Percentiles rank a stretch among this genome's conserved stretches.
phyloP scores from a whole-genome alignment of 2,113 vertebrate species.

The Albula goreensis region DNA sequence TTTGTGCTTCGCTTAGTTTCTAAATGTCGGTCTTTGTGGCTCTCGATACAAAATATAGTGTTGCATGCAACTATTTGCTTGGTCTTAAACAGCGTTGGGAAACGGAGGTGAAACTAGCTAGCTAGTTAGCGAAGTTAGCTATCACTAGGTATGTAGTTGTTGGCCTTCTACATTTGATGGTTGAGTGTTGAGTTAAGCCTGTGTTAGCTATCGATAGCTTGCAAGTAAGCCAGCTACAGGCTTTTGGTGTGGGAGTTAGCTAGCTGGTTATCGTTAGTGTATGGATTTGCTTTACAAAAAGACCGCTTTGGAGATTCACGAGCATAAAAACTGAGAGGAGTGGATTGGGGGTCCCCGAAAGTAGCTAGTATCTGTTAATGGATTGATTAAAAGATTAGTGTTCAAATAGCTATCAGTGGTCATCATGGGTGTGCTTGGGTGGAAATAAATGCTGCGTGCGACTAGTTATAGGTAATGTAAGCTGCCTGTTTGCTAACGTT shows the following conservation, averaged over 20 bases:
- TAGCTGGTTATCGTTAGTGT: background rate
- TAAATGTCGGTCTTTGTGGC: background rate
- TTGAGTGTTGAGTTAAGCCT: background rate
- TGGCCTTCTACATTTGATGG: conserved; percentile 2
- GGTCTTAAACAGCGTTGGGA: background rate
- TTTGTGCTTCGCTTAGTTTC: background rate
- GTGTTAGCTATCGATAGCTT: background rate
- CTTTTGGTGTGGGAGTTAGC: background rate
- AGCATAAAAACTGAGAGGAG: background rate
- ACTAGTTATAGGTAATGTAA: background rate
- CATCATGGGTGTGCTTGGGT: background rate
- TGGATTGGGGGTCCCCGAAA: background rate
- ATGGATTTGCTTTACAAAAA: background rate
- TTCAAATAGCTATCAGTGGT: background rate
- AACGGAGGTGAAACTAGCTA: background rate
- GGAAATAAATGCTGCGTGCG: background rate
- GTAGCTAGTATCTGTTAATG: background rate
- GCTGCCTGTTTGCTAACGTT: background rate
- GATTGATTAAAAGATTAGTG: background rate
- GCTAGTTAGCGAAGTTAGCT: conserved; percentile 1
- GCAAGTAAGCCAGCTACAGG: background rate
- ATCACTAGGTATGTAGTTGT: background rate
- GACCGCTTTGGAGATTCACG: background rate
- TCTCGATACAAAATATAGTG: background rate
- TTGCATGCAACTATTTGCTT: background rate